A percentile compares a stretch with the other conserved stretches of the same genome.
Conservation (phyloP, 2,797 vertebrate species). For the Alcedo quadribrachys region DNA sequence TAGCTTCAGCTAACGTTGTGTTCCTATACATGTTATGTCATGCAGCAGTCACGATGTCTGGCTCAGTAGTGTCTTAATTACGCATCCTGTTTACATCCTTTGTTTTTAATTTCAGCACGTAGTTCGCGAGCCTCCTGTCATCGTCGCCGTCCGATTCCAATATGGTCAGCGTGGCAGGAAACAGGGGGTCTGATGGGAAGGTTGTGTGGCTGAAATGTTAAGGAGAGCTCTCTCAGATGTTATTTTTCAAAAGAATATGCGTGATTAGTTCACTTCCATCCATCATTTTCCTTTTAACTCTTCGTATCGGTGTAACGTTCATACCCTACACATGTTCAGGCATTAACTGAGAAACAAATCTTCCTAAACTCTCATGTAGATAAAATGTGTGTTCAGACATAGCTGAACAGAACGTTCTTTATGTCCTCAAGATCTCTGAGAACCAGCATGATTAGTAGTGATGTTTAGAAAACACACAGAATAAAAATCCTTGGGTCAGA, state of each 20-base stretch:
- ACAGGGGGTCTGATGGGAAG: conserved; percentile 29
- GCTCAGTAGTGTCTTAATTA: conserved; percentile 83
- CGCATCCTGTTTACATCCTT: conserved; percentile 87
- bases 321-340: conserved; percentile 11
- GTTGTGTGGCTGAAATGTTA: conserved; percentile 1
- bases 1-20: not conserved
- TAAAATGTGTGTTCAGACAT: conserved; percentile 32
- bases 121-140: conserved; percentile 70
- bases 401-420: conserved; percentile 38
- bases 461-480: not conserved
- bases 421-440: not conserved
- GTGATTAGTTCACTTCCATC: conserved; percentile 41
- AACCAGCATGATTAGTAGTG: not conserved
- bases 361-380: conserved; percentile 19
- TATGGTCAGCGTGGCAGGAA: conserved; percentile 72
- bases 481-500: conserved; percentile 2
- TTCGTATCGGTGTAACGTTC: conserved; percentile 33
- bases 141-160: conserved; percentile 57
- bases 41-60: conserved; percentile 78
- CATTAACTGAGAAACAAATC: conserved; percentile 53
- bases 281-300: conserved; percentile 36
- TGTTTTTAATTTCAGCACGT: conserved; percentile 84
- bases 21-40: conserved; percentile 71
- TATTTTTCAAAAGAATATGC: conserved; percentile 54
- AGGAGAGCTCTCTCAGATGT: conserved; percentile 51